Percentiles rank a stretch among this genome's conserved stretches.
These are phyloP conservation scores for Aselliscus stoliczkanus DNA, from an alignment of 2,797 vertebrate species.

Conservation along the genomic window DNA sequence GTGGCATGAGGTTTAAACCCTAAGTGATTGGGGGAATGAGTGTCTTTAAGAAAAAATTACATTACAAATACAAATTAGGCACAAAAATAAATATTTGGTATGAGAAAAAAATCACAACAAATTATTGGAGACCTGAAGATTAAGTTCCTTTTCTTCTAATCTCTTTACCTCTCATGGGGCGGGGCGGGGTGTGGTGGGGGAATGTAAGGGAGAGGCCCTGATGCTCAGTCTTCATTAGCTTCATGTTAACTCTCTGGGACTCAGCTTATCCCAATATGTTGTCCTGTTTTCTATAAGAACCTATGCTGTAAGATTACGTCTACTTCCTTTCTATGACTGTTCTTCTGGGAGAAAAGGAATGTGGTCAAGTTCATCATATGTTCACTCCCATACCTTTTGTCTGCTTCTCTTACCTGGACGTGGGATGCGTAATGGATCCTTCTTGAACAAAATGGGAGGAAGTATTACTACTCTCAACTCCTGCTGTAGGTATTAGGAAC, in stretches of 20 bases:
- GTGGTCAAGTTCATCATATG: not conserved
- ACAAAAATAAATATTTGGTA: not conserved
- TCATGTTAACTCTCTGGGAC: not conserved
- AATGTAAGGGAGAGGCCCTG: not conserved
- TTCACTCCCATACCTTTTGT: not conserved
- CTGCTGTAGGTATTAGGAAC: not conserved
- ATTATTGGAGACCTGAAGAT: not conserved
- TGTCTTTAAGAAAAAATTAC: not conserved
- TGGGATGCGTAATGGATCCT: not conserved
- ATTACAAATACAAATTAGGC: not conserved
- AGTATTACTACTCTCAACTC: not conserved
- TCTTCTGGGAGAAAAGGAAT: not conserved
- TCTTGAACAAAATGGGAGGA: not conserved
- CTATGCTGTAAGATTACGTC: not conserved
- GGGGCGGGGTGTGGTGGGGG: too few relatives aligned
- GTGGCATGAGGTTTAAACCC: not conserved
- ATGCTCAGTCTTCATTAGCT: not conserved
- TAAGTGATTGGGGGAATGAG: not conserved
- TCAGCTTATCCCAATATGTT: not conserved
- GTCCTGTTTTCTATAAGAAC: not conserved
- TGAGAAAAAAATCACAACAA: not conserved
- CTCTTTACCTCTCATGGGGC: not conserved
- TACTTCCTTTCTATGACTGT: not conserved
- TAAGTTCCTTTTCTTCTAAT: not conserved
- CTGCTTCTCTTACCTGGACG: not conserved